These are phyloP conservation scores for Pterostichus madidus DNA, from an alignment of 2,888 invertebrate genomes.

Conservation along the genomic window DNA sequence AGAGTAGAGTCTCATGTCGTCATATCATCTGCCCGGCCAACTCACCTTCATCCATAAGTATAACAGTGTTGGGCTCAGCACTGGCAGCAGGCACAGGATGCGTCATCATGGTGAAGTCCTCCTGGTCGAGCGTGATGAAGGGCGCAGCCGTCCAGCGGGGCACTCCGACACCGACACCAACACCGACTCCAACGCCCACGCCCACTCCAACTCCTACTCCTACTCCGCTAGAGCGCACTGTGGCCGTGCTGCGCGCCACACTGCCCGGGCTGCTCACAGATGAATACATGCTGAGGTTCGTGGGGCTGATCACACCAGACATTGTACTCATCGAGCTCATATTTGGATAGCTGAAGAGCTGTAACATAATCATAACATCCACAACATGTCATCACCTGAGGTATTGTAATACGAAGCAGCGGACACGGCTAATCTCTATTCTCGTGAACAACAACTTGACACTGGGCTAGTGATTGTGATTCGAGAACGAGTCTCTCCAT, in stretches of 20 bases:
- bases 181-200: constrained; percentile 71
- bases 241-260: constrained; percentile 85
- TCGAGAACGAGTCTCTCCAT: no score
- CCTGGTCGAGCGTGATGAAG: constrained; percentile 91
- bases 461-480: background rate
- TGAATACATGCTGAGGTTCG: constrained; percentile 91
- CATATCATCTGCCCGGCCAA: background rate
- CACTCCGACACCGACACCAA: constrained; percentile 71
- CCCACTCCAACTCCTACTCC: background rate
- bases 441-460: background rate
- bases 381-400: background rate
- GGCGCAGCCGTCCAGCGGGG: constrained; percentile 92
- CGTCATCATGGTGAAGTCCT: constrained; percentile 96
- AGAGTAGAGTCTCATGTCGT: background rate
- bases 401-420: constrained; percentile 29
- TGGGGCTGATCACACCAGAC: constrained; percentile 93
- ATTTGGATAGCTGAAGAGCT: constrained; percentile 96
- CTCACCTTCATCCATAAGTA: constrained; percentile 85
- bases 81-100: constrained; percentile 82
- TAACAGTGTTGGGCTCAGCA: constrained; percentile 83
- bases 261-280: constrained; percentile 79
- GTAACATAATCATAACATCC: constrained; percentile 72
- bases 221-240: constrained; percentile 79
- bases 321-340: constrained; percentile 88
- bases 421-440: constrained; percentile 49